Evolutionary conservation across 2,888 invertebrate genomes (phyloP).

Genomic region (Drosophila anomelani): DNA sequence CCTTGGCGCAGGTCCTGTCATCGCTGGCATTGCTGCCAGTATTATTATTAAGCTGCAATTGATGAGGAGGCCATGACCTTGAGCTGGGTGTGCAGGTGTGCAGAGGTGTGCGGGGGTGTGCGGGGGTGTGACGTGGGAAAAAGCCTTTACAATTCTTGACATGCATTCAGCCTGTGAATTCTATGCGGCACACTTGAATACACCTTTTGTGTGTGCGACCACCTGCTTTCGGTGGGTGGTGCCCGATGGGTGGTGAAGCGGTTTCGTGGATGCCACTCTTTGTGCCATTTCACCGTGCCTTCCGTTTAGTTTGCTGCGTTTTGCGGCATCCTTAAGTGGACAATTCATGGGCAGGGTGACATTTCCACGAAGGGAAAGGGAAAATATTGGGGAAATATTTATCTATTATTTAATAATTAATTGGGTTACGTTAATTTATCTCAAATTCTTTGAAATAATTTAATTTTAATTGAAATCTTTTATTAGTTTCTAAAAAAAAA

Average conservation of each 20-base stretch:
- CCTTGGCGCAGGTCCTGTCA: conserved; percentile 21
- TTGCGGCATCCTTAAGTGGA: background rate
- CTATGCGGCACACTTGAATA: conserved; percentile 65
- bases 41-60: conserved; percentile 39
- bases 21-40: conserved; percentile 4
- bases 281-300: conserved; percentile 3
- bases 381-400: too few relatives aligned
- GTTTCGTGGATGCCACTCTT: background rate
- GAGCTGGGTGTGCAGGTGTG: background rate
- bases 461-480: background rate
- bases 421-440: too few relatives aligned
- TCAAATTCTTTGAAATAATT: background rate
- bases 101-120: background rate
- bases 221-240: conserved; percentile 17
- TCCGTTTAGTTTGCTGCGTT: background rate
- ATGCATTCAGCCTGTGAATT: conserved; percentile 70
- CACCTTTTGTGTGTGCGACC: conserved; percentile 41
- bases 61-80: conserved; percentile 32
- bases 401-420: too few relatives aligned
- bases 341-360: background rate
- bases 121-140: conserved; percentile 33
- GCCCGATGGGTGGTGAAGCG: conserved; percentile 3
- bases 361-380: background rate
- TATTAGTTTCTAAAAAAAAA: background rate
- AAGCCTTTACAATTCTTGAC: conserved; percentile 53